These are phyloP conservation scores for Habrosyne pyritoides DNA, from an alignment of 2,888 invertebrate species.

Conservation along the genomic window DNA sequence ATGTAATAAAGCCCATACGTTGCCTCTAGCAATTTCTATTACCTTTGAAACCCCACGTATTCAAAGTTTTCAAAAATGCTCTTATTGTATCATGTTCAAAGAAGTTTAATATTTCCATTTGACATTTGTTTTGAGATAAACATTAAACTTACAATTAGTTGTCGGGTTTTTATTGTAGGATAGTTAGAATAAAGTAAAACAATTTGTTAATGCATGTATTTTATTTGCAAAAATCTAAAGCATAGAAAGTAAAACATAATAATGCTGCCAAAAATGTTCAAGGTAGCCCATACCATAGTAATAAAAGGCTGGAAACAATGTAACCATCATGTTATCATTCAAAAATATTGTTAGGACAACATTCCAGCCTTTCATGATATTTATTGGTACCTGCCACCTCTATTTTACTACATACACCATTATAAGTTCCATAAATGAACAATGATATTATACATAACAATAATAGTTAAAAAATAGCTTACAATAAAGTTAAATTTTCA, in stretches of 20 bases:
- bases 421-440: not conserved
- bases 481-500: not conserved
- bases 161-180: not conserved
- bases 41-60: no score
- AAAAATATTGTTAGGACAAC: not conserved
- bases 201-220: slow-evolving; percentile 4
- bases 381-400: slow-evolving; percentile 7
- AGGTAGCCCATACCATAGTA: slow-evolving; percentile 3
- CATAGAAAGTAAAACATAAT: slow-evolving; percentile 8
- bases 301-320: not conserved
- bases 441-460: not conserved
- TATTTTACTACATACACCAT: not conserved
- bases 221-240: slow-evolving; percentile 17
- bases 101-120: no score
- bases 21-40: no score
- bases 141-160: no score
- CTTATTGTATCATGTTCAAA: no score
- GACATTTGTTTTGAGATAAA: no score
- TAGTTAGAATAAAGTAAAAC: not conserved
- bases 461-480: not conserved
- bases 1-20: no score
- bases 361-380: not conserved
- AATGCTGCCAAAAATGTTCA: slow-evolving; percentile 7
- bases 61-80: no score
- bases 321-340: not conserved